Evolutionary conservation across 2,888 invertebrate species (phyloP).

Genomic region (Acanthacorydalis orientalis): DNA sequence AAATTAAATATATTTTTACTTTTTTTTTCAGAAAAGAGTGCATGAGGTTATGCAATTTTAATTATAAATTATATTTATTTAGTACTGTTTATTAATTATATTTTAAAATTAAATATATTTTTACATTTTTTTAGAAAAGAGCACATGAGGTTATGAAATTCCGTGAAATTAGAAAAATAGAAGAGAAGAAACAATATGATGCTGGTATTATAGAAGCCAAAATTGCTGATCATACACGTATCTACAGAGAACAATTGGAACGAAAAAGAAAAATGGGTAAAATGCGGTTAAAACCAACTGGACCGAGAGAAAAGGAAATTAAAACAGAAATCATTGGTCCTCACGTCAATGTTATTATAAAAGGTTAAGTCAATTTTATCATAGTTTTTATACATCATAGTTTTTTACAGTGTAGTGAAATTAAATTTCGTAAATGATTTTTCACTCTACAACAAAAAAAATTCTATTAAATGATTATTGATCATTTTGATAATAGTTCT

Average conservation of each 20-base stretch:
- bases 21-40: constrained; percentile 38
- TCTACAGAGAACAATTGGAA: constrained; percentile 43
- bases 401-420: too few species aligned
- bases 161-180: constrained; percentile 40
- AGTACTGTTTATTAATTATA: neutral
- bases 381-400: constrained; percentile 15
- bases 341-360: constrained; percentile 41
- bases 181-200: constrained; percentile 46
- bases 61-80: too few species aligned
- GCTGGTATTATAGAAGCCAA: constrained; percentile 43
- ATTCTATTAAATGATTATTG: too few species aligned
- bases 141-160: constrained; percentile 48
- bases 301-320: constrained; percentile 41
- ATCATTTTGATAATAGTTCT: too few species aligned
- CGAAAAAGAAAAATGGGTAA: constrained; percentile 44
- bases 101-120: neutral
- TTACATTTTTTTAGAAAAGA: constrained; percentile 32
- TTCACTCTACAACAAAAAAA: too few species aligned
- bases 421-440: too few species aligned
- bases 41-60: constrained; percentile 35
- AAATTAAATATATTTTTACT: neutral
- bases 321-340: constrained; percentile 29
- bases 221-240: constrained; percentile 41
- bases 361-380: constrained; percentile 34
- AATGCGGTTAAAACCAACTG: constrained; percentile 31